Conservation (phyloP, 1,140 invertebrate genomes). For the Pseudomyrmex cubaensis region DNA sequence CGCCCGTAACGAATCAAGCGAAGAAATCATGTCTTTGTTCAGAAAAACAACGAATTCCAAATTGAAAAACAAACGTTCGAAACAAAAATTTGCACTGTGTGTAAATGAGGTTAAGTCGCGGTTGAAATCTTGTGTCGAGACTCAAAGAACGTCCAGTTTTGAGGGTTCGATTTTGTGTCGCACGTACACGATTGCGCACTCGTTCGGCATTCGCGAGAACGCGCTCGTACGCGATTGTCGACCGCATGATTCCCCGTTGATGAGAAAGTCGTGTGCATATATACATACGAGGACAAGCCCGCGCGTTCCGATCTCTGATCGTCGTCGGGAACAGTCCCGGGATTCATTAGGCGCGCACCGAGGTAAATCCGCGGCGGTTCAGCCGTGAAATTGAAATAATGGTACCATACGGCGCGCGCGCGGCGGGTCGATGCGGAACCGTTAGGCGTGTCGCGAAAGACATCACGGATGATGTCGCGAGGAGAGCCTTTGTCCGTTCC, state of each 20-base stretch:
- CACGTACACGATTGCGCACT: neutral
- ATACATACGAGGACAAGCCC: slow-evolving; percentile 31
- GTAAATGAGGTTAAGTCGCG: neutral
- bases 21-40: neutral
- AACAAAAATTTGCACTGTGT: neutral
- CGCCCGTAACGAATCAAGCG: neutral
- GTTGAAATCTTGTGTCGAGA: too few species aligned
- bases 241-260: slow-evolving; percentile 50
- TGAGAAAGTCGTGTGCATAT: slow-evolving; percentile 58
- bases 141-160: slow-evolving; percentile 5
- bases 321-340: slow-evolving; percentile 61
- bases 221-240: slow-evolving; percentile 40
- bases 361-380: slow-evolving; percentile 66
- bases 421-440: slow-evolving; percentile 38
- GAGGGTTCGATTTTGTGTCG: slow-evolving; percentile 1
- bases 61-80: neutral
- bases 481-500: slow-evolving; percentile 6
- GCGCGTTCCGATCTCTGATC: slow-evolving; percentile 52
- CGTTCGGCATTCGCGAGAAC: slow-evolving; percentile 44
- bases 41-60: neutral
- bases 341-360: slow-evolving; percentile 71
- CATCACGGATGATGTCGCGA: slow-evolving; percentile 44
- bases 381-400: slow-evolving; percentile 77
- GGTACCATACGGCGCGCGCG: slow-evolving; percentile 28
- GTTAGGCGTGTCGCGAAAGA: slow-evolving; percentile 52